Conservation (phyloP, 1,140 invertebrate species). For the Meloidogyne floridensis region DNA sequence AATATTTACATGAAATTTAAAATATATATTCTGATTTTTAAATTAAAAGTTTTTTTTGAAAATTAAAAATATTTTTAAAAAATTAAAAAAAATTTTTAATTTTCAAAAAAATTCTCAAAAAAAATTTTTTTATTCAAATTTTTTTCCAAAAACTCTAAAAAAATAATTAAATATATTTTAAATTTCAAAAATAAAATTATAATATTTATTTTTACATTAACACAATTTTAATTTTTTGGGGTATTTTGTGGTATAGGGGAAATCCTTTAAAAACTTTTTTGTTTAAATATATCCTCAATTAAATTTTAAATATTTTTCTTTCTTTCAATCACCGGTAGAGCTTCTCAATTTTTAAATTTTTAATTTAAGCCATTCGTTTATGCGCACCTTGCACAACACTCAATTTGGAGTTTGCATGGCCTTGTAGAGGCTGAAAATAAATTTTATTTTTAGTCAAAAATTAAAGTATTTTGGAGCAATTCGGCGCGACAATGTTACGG, state of each 20-base stretch:
- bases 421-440: conserved; percentile 55
- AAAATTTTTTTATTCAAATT: too few relatives aligned
- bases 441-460: too few relatives aligned
- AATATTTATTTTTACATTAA: conserved; percentile 2
- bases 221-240: background rate
- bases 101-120: too few relatives aligned
- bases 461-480: too few relatives aligned
- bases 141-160: too few relatives aligned
- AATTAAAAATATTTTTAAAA: background rate
- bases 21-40: background rate
- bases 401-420: conserved; percentile 62
- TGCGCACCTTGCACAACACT: conserved; percentile 64
- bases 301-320: background rate
- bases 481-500: too few relatives aligned
- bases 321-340: conserved; percentile 30
- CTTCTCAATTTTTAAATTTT: background rate
- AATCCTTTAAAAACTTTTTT: background rate
- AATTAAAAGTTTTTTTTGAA: background rate
- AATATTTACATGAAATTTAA: background rate
- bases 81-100: too few relatives aligned
- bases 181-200: background rate
- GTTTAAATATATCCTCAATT: background rate
- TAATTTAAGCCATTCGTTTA: conserved; percentile 58
- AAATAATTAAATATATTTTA: background rate
- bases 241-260: background rate